phyloP scores from a whole-genome alignment of 2,888 invertebrate genomes.

The Zele albiditarsus region DNA sequence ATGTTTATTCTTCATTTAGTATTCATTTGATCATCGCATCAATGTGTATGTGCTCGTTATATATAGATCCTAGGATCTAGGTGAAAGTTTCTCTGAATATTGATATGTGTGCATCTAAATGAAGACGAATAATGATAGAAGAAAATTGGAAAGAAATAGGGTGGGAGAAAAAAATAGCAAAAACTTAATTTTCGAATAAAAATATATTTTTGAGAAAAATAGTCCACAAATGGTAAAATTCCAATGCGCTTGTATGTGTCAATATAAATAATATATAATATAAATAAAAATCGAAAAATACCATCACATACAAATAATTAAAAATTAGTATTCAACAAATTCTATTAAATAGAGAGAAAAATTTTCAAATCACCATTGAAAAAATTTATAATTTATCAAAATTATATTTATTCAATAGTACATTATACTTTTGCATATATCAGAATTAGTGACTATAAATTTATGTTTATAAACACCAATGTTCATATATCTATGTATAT shows the following conservation, averaged over 20 bases:
- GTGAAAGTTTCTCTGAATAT: slow-evolving; percentile 56
- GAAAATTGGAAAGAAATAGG: background rate
- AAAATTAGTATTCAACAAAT: background rate
- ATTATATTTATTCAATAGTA: too few relatives aligned
- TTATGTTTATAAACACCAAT: background rate
- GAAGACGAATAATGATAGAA: slow-evolving; percentile 8
- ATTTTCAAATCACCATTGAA: too few relatives aligned
- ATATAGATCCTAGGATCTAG: slow-evolving; percentile 60
- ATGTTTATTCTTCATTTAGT: background rate
- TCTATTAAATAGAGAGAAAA: too few relatives aligned
- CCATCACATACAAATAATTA: slow-evolving; percentile 9
- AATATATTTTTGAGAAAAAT: background rate
- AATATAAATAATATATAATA: background rate
- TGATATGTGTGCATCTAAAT: slow-evolving; percentile 48
- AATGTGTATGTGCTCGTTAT: slow-evolving; percentile 57
- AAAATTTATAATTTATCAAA: too few relatives aligned
- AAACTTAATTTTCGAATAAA: too few relatives aligned
- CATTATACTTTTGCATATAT: too few relatives aligned
- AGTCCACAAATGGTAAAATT: background rate
- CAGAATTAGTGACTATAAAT: too few relatives aligned
- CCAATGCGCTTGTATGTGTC: slow-evolving; percentile 19
- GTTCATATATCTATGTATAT: background rate
- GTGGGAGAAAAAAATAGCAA: slow-evolving; percentile 2
- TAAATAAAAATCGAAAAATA: background rate
- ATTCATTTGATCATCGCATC: slow-evolving; percentile 47